Evolutionary conservation across 2,888 invertebrate genomes (phyloP).

Genomic region (Melinaea menophilus): DNA sequence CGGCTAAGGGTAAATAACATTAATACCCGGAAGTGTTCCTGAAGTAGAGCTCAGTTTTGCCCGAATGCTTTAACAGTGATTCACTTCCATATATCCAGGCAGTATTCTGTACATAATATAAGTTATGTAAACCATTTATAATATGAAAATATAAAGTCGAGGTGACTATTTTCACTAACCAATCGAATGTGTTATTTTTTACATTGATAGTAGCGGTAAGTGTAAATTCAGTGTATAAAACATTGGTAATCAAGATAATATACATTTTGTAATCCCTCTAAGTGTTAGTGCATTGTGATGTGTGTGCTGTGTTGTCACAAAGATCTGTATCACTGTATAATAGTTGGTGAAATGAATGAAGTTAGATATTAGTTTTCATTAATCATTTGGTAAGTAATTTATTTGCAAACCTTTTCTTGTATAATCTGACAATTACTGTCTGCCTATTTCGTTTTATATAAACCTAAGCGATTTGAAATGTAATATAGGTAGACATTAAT

Average conservation of each 20-base stretch:
- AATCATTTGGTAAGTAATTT: slow-evolving; percentile 39
- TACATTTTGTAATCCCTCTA: slow-evolving; percentile 44
- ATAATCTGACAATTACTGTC: slow-evolving; percentile 46
- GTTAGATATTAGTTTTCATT: slow-evolving; percentile 40
- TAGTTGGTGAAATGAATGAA: slow-evolving; percentile 43
- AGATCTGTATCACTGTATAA: slow-evolving; percentile 59
- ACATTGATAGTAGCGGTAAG: slow-evolving; percentile 37
- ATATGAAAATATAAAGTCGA: slow-evolving; percentile 48
- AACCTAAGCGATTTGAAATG: slow-evolving; percentile 53
- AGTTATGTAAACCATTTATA: slow-evolving; percentile 55
- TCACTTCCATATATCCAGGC: slow-evolving; percentile 55
- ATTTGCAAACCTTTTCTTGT: slow-evolving; percentile 36
- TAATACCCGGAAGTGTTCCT: slow-evolving; percentile 44
- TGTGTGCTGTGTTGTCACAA: slow-evolving; percentile 61
- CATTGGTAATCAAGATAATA: slow-evolving; percentile 42
- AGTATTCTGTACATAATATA: slow-evolving; percentile 72
- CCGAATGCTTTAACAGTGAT: slow-evolving; percentile 48
- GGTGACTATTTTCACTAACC: slow-evolving; percentile 52
- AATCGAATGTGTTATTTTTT: slow-evolving; percentile 56
- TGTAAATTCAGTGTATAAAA: slow-evolving; percentile 62
- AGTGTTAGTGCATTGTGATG: slow-evolving; percentile 47
- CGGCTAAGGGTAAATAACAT: slow-evolving; percentile 71
- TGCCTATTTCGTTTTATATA: slow-evolving; percentile 52
- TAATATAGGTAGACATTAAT: slow-evolving; percentile 57
- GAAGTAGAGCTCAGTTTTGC: slow-evolving; percentile 37